Evolutionary conservation across 1,140 invertebrate species (phyloP), one percentile per base, ranked within the genome.

Genomic region (Ostrea edulis): DNA sequence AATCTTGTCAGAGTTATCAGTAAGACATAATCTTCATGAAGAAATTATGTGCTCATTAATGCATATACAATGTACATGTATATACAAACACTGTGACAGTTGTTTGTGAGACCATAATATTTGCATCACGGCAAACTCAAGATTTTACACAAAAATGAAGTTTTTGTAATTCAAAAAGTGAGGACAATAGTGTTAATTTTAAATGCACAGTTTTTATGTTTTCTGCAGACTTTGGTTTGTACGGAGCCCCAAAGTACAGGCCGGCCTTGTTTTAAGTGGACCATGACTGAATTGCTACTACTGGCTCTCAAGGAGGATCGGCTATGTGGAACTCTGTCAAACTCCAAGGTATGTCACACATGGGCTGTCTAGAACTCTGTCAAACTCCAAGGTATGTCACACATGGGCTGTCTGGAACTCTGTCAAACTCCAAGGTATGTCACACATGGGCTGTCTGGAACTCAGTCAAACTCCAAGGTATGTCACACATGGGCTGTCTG

Each of bases 211-310:
- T 62, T 17, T 62, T 62, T 17, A 52, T 25, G 44, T 86, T 83
- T 89, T 89, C 92, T 92, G 12, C 89, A 93, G 92, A 92, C 92
- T 11, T 89, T 94, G 20, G 90, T 93, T 0, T 91, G 91, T 22
- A 97, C 97, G 2, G 97, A 97, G 94, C 95, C 96, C 68, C 92
- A 92, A 65, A 94, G 89, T 17, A 93, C 95, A 54, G 94, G 93
- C 11, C 93, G 95, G 20, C 93, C 94, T 14, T 96, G 95, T 44
- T 96, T 98, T 87, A 96, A 96, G 86, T 93, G 95, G 0, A 96
- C 96, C 53, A 97, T 97, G 96, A 91, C 90, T 2, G 93, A 92
- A 4, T 93, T 97, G 44, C 92, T 97, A n/a, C 89, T 93, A 3
- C 92, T 96, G 12, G 95, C 95, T 2, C 53, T 92, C n/a, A 88